Percentiles rank a stretch among this genome's conserved stretches.
phyloP scores from a whole-genome alignment of 2,797 vertebrate genomes.

The Hoplostethus atlanticus region DNA sequence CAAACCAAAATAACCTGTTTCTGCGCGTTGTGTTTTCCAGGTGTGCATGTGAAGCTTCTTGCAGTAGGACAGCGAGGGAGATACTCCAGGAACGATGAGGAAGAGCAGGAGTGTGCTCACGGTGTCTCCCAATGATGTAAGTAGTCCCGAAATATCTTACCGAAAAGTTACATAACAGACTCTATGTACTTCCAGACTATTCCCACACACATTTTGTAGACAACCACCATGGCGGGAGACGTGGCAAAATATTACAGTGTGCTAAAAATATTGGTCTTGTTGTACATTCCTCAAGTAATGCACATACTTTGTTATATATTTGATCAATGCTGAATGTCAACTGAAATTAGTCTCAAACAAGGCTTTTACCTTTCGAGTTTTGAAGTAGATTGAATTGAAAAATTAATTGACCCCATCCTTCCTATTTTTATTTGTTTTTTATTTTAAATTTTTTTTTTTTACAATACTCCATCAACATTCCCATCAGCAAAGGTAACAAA shows the following conservation, averaged over 20 bases:
- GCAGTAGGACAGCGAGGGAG: conserved; percentile 51
- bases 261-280: background rate
- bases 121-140: conserved; percentile 93
- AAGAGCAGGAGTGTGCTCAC: conserved; percentile 97
- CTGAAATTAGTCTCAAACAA: background rate
- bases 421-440: too few relatives aligned
- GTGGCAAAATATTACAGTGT: background rate
- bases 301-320: background rate
- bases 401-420: too few relatives aligned
- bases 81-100: conserved; percentile 88
- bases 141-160: conserved; percentile 42
- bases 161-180: background rate
- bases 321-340: background rate
- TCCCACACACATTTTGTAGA: background rate
- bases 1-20: background rate
- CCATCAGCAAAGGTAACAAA: too few relatives aligned
- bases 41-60: conserved; percentile 64
- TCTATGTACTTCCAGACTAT: background rate
- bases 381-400: background rate
- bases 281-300: background rate
- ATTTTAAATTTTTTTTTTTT: too few relatives aligned
- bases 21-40: conserved; percentile 66
- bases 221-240: background rate
- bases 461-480: too few relatives aligned
- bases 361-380: background rate